phyloP scores from a whole-genome alignment of 1,140 invertebrate genomes.

The Meloidogyne chitwoodi region DNA sequence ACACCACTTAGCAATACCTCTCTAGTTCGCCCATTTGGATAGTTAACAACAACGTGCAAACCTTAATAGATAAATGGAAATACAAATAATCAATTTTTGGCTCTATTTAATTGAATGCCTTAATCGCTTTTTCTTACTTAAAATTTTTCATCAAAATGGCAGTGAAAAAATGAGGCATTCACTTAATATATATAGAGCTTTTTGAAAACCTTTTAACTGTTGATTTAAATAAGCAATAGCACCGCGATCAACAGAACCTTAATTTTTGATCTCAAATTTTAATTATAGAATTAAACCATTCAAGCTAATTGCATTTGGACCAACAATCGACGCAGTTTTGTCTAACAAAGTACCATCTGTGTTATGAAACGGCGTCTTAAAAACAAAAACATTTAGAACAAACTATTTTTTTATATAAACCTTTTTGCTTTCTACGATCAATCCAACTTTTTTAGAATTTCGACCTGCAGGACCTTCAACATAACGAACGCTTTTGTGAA shows the following conservation, averaged over 20 bases:
- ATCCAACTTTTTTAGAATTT: slow-evolving; percentile 13
- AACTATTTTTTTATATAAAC: background rate
- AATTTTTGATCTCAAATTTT: background rate
- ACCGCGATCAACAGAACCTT: background rate
- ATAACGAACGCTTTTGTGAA: slow-evolving; percentile 34
- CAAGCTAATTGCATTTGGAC: background rate
- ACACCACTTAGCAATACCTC: slow-evolving; percentile 22
- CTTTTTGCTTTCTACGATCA: slow-evolving; percentile 34
- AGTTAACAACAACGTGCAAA: slow-evolving; percentile 18
- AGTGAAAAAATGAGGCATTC: too few species aligned
- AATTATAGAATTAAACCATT: background rate
- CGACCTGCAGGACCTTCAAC: slow-evolving; percentile 32
- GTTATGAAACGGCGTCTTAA: slow-evolving; percentile 19
- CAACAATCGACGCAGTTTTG: slow-evolving; percentile 14
- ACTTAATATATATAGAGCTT: background rate
- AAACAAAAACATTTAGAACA: background rate
- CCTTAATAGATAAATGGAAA: slow-evolving; percentile 12
- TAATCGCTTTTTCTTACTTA: too few species aligned
- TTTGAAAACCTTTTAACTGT: slow-evolving; percentile 25
- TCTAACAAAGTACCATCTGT: slow-evolving; percentile 3
- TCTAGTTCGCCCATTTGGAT: slow-evolving; percentile 17
- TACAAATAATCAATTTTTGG: too few species aligned
- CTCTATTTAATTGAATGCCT: too few species aligned
- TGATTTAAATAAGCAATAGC: slow-evolving; percentile 18
- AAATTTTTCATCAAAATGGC: too few species aligned